Evolutionary conservation across 1,140 invertebrate genomes (phyloP), one percentile per base, ranked within the genome.

Genomic region (Rhizoglyphus robini): DNA sequence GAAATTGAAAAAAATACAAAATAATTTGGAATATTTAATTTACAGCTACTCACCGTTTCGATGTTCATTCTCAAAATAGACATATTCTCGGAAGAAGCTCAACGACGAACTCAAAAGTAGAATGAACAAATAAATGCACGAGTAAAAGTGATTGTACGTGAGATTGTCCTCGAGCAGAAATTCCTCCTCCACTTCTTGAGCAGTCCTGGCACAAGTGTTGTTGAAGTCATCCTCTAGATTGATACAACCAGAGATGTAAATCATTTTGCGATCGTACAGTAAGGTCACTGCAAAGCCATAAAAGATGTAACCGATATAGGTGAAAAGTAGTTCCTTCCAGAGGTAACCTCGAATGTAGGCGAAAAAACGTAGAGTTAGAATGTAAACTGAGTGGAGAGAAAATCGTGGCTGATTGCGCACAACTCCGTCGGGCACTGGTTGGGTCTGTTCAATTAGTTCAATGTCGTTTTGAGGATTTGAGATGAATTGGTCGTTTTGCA

Each of bases 221-320:
- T 60, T 60, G 29, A 60, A 60, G 29, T 60, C 58, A 23, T 60
- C 58, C 29, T 60, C 58, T 2, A 46, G 30, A 46, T 60, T 46
- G 3, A 38, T 38, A 23, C 58, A 60, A 46, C 58, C 58, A 2
- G 58, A 32, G 1, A 15, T 1, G 3, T n/a, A 30, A 46, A 13
- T 27, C 3, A 60, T 60, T 3, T 60, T 27, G 2, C 8, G 27
- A 20, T 20, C 32, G 29, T 34, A 60, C 11, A 60, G 13, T 2
- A 58, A 20, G 41, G 8, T 23, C 48, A 51, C 23, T 20, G 13
- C 18, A n/a, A 51, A 1, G 11, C 13, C 3, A 25, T 25, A 3
- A 51, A 13, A 51, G 15, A 32, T 11, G 51, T 8, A 8, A 23
- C 8, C 51, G 51, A 27, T 27, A 32, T 11, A 54, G 15, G 18